These are phyloP conservation scores for Aphidoletes aphidimyza DNA, from an alignment of 2,888 invertebrate genomes.

Conservation along the genomic window DNA sequence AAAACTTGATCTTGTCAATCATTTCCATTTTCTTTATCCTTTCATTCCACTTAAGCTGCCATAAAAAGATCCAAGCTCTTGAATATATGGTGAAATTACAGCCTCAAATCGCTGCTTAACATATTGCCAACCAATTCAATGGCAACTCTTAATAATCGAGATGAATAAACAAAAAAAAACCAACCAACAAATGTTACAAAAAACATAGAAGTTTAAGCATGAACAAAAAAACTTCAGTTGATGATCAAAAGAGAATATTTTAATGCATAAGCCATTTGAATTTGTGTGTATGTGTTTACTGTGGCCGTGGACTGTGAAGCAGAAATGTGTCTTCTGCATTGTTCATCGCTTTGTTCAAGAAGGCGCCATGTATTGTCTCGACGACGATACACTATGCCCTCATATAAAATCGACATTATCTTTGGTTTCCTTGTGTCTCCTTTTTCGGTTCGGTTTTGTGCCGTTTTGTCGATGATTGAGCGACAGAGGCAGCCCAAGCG, in stretches of 20 bases:
- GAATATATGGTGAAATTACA: too few species aligned
- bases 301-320: not conserved
- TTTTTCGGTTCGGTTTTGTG: not conserved
- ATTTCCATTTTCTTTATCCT: too few species aligned
- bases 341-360: conserved; percentile 29
- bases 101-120: too few species aligned
- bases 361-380: conserved; percentile 35
- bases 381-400: not conserved
- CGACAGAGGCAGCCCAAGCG: too few species aligned
- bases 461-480: not conserved
- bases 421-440: not conserved
- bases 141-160: too few species aligned
- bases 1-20: not conserved
- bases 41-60: too few species aligned
- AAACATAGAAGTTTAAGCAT: too few species aligned
- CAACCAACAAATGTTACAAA: too few species aligned
- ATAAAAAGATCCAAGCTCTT: too few species aligned
- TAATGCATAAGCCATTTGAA: not conserved
- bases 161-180: too few species aligned
- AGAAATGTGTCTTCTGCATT: conserved; percentile 40
- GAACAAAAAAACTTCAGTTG: too few species aligned
- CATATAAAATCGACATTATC: conserved; percentile 43
- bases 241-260: conserved; percentile 3
- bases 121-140: too few species aligned
- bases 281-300: not conserved